Evolutionary conservation across 2,797 vertebrate species (phyloP).

Genomic region (Margarornis squamiger): DNA sequence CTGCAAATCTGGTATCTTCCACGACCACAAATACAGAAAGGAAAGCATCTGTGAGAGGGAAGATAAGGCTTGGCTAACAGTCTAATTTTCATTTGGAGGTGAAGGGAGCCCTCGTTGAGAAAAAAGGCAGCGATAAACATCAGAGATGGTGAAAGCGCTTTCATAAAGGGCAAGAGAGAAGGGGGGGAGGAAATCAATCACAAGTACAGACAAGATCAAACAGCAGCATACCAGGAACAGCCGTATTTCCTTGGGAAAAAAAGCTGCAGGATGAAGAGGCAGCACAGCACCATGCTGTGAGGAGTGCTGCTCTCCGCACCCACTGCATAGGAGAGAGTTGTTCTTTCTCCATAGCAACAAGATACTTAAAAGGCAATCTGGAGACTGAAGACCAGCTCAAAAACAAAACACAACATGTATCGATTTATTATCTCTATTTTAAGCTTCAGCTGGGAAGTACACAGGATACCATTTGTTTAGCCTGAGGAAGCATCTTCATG

Average conservation of each 20-base stretch:
- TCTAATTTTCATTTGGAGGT: slow-evolving; percentile 30
- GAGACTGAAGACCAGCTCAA: slow-evolving; percentile 49
- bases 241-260: slow-evolving; percentile 1
- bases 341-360: slow-evolving; percentile 73
- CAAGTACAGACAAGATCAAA: slow-evolving; percentile 24
- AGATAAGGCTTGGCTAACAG: background rate
- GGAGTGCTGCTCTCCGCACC: slow-evolving; percentile 43
- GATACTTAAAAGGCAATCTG: slow-evolving; percentile 60
- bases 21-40: background rate
- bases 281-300: slow-evolving; percentile 15
- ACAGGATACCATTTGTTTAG: slow-evolving; percentile 28
- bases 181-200: background rate
- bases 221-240: background rate
- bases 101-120: background rate
- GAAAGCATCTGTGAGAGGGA: background rate
- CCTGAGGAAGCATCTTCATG: background rate
- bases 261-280: slow-evolving; percentile 21
- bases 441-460: slow-evolving; percentile 36
- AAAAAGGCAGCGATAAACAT: slow-evolving; percentile 15
- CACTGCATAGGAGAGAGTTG: slow-evolving; percentile 53
- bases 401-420: slow-evolving; percentile 50
- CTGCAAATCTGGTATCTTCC: background rate
- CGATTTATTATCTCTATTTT: slow-evolving; percentile 53
- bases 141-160: background rate
- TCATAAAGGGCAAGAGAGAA: background rate